Base-by-base conservation (phyloP, 2,888 invertebrate species). In the Drosophila parthenogenetica region DNA sequence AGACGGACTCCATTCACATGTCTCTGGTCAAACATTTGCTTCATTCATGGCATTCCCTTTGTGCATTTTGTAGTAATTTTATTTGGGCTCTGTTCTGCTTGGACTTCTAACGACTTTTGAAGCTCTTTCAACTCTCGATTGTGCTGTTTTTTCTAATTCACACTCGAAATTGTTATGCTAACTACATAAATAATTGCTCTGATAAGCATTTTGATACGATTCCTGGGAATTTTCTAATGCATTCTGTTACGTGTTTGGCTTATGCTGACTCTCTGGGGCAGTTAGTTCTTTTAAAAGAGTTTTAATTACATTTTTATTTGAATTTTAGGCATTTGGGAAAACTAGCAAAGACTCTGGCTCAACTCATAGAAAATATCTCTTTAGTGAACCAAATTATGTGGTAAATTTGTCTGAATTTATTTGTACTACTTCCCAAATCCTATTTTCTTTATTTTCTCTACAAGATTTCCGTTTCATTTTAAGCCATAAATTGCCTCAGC, bases 11-110 rank as follows among this genome's bases (percentile, higher is more conserved):
- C 19, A 39, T 22, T n/a, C 51, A 43, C 16, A 29, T 46, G 57
- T 35, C 32, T 69, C 43, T 43, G 42, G 55, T 22, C 48, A 25
- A 48, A 3, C 13, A 37, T 55, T 55, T 55, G 69, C 10, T 29
- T 29, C 55, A 50, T 43, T 79, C 73, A 81, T 81, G 65, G 61
- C 54, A 85, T 79, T 71, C 69, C 69, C 86, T 81, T 85, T 87
- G 61, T 71, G 79, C 64, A 79, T 71, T 87, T 74, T 51, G 59
- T 50, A 79, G 69, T 67, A 70, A 63, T 76, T 61, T 59, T 69
- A 79, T 51, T 29, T 13, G 58, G 51, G 48, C 43, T 45, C 29
- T 29, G 29, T 8, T 29, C 8, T 29, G 7, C 29, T 8, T 8
- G 29, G 59, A 69, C 62, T 69, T 73, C 64, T 73, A 77, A 73